A percentile compares a stretch with the other conserved stretches of the same genome.
These are phyloP conservation scores for Leptobrachium ailaonicum DNA, from an alignment of 2,113 vertebrate species.

Conservation along the genomic window DNA sequence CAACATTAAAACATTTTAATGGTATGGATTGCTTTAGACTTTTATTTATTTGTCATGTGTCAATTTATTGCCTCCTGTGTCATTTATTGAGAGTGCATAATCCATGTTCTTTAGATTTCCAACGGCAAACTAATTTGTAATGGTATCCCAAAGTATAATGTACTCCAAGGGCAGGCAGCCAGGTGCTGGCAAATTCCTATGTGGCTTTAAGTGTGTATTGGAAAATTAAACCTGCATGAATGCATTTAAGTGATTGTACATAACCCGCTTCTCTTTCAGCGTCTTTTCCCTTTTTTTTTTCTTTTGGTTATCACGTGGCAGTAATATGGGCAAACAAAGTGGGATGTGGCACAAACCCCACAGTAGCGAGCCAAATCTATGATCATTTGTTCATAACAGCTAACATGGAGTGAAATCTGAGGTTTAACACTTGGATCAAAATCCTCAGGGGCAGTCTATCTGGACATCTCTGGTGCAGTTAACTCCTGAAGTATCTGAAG, in stretches of 20 bases:
- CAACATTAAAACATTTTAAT: slow-evolving; percentile 99
- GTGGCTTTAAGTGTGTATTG: not conserved
- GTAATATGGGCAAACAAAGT: not conserved
- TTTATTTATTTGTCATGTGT: slow-evolving; percentile 99
- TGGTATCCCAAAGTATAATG: slow-evolving; percentile 55
- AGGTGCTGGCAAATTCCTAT: too few relatives aligned
- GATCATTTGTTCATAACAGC: not conserved
- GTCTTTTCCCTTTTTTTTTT: not conserved
- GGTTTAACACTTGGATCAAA: not conserved
- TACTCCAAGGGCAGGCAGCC: not conserved
- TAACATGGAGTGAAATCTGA: too few relatives aligned
- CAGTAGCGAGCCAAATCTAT: not conserved
- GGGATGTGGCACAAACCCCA: not conserved
- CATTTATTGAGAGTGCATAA: slow-evolving; percentile 94
- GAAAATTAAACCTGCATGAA: not conserved
- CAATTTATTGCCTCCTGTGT: slow-evolving; percentile 99
- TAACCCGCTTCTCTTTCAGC: slow-evolving; percentile 5
- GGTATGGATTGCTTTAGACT: slow-evolving; percentile 99
- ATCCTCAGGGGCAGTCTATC: not conserved
- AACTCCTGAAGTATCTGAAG: too few relatives aligned
- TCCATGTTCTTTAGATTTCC: slow-evolving; percentile 72
- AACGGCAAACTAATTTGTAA: slow-evolving; percentile 64
- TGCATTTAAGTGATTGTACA: not conserved
- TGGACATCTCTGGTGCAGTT: not conserved
- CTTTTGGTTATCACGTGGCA: not conserved